Evolutionary conservation across 2,113 vertebrate genomes (phyloP).

Genomic region (Oceanodroma tethys): DNA sequence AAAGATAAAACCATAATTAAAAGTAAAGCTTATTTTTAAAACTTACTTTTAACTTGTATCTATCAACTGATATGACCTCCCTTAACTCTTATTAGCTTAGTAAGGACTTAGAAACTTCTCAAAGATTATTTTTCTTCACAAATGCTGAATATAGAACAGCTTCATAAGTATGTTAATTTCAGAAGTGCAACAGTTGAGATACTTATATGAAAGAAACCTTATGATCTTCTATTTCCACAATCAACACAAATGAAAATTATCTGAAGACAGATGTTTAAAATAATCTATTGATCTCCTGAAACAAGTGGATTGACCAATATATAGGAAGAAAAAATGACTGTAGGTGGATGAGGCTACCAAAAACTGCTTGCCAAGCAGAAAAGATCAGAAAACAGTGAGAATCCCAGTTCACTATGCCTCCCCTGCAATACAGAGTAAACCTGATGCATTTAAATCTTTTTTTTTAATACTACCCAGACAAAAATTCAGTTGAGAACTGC

Average conservation of each 20-base stretch:
- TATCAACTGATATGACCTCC: neutral
- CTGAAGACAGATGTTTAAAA: neutral
- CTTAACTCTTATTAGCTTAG: neutral
- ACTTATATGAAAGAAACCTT: neutral
- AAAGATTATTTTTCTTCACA: neutral
- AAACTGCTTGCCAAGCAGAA: neutral
- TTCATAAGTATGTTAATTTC: neutral
- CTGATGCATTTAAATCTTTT: neutral
- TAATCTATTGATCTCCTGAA: neutral
- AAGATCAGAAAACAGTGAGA: neutral
- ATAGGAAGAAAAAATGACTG: neutral
- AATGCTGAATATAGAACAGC: neutral
- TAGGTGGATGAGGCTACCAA: neutral
- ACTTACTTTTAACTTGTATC: neutral
- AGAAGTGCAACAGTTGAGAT: neutral
- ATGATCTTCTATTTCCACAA: neutral
- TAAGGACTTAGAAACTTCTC: neutral
- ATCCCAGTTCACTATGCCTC: neutral
- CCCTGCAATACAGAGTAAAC: neutral
- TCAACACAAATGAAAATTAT: neutral
- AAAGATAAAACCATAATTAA: neutral
- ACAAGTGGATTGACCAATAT: neutral
- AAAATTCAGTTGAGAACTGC: neutral
- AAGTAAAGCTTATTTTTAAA: neutral
- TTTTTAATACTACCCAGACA: neutral